These are phyloP conservation scores for Halcyon chelicuti DNA, from an alignment of 2,797 vertebrate genomes.

Conservation along the genomic window DNA sequence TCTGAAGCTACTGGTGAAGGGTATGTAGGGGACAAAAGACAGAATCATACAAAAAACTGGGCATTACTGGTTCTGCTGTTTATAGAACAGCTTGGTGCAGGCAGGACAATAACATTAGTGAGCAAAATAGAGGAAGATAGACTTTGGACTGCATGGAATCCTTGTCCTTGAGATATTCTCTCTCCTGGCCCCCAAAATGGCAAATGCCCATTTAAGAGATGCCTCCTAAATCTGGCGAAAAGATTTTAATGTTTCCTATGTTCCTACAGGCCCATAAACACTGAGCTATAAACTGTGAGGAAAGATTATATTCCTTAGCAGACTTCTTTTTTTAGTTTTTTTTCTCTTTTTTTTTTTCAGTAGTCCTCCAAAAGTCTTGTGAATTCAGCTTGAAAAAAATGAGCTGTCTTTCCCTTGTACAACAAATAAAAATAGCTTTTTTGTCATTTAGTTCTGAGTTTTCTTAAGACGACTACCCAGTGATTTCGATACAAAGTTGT, in stretches of 20 bases:
- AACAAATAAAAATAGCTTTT: neutral
- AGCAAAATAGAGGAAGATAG: neutral
- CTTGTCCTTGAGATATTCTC: neutral
- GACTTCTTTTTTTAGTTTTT: neutral
- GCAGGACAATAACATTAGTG: neutral
- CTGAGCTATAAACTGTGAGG: neutral
- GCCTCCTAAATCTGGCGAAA: neutral
- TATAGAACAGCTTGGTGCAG: neutral
- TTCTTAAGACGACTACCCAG: neutral
- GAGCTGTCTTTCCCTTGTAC: neutral
- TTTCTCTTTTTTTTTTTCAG: neutral
- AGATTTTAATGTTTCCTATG: neutral
- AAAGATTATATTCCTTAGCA: neutral
- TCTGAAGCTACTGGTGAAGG: constrained; percentile 38
- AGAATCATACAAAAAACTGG: neutral
- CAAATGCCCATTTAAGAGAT: neutral
- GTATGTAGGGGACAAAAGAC: constrained; percentile 16
- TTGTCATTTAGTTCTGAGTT: neutral
- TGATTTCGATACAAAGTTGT: neutral
- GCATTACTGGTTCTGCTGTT: neutral
- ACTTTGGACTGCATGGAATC: neutral
- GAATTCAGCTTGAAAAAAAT: neutral
- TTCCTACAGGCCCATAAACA: neutral
- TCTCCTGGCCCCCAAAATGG: neutral
- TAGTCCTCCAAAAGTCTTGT: neutral